Base-by-base conservation (phyloP, 2,113 vertebrate genomes). In the Tachysurus vachellii region DNA sequence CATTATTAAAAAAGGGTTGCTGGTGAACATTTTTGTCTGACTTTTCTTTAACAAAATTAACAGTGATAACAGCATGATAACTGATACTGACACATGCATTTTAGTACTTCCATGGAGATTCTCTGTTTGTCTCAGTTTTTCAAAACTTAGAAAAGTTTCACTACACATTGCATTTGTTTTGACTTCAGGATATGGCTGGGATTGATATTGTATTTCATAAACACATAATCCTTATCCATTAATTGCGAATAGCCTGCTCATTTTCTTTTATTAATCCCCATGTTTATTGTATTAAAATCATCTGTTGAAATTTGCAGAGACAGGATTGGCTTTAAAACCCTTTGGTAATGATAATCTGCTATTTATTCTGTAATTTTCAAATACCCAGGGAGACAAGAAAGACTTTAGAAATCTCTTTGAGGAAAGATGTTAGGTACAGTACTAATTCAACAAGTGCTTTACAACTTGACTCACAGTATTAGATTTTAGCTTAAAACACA, bases 151-250 rank as follows among this genome's bases (percentile, higher is more conserved):
- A n/a, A n/a, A 54, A 47, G 17, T 56, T 31, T 28, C 10, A 80
- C 12, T 44, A 5, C 36, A 61, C 61, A 81, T 21, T 61, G 57
- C 79, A 81, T 61, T 42, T 23, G 31, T 61, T 81, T 28, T 80
- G 28, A 5, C 31, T 56, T 44, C 56, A 81, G 56, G 19, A 23
- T 26, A 61, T 13, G 5, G 5, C 21, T 42, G 31, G 79, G 31
- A 81, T 26, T 61, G 31, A 61, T 26, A 50, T 3, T 47, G 36
- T n/a, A n/a, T 47, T 26, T 83, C 62, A 68, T 66, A 54, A 68
- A 83, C 42, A 54, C 42, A 36, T 68, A 70, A 70, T 28, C 44
- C 82, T 70, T 70, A 68, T 83, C 82, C 68, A 13, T 83, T 83
- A 83, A 70, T 56, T 83, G 62, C 14, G 31, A 53, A 54, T 68